Conservation (phyloP, 2,888 invertebrate genomes). For the Callimorpha dominula region DNA sequence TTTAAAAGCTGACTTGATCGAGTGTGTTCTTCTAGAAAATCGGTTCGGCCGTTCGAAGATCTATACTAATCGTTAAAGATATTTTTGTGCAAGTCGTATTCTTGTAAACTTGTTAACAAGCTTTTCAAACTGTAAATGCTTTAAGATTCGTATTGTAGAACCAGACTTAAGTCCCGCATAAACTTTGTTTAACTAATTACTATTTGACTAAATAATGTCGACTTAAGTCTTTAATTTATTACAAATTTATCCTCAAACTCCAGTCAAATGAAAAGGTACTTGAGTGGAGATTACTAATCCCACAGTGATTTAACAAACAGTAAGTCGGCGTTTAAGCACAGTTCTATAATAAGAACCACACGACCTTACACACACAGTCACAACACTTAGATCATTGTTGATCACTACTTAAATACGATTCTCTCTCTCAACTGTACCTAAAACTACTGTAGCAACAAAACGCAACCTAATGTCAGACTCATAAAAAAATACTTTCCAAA, state of each 20-base stretch:
- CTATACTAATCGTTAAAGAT: too few relatives aligned
- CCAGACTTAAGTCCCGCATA: background rate
- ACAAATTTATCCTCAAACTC: background rate
- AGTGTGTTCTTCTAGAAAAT: background rate
- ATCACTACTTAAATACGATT: too few relatives aligned
- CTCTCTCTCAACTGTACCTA: background rate
- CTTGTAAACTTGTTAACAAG: too few relatives aligned
- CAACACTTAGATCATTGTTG: too few relatives aligned
- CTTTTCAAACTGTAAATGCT: background rate
- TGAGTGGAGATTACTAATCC: too few relatives aligned
- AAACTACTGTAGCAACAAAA: background rate
- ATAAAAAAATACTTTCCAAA: background rate
- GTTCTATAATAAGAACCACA: too few relatives aligned
- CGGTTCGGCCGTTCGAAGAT: too few relatives aligned
- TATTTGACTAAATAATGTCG: background rate
- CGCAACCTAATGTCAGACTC: background rate
- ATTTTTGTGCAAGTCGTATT: too few relatives aligned
- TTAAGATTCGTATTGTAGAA: background rate
- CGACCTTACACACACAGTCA: too few relatives aligned
- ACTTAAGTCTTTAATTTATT: background rate
- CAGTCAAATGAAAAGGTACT: background rate
- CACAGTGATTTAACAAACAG: too few relatives aligned
- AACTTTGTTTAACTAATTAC: background rate
- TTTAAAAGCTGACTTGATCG: too few relatives aligned
- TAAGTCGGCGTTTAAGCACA: too few relatives aligned